A percentile compares a stretch with the other conserved stretches of the same genome.
phyloP scores from a whole-genome alignment of 2,797 vertebrate genomes.

The Microcaecilia unicolor region DNA sequence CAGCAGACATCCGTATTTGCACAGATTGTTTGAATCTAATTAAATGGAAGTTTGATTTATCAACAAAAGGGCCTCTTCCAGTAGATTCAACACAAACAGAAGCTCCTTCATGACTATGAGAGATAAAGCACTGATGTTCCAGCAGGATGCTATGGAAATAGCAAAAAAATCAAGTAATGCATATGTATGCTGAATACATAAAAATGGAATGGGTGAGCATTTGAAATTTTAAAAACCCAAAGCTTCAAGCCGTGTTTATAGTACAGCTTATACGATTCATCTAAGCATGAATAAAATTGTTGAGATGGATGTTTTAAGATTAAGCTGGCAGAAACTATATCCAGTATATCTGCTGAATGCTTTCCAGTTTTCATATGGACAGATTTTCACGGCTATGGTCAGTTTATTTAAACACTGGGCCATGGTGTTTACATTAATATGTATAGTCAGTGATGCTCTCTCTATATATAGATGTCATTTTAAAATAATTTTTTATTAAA shows the following conservation, averaged over 20 bases:
- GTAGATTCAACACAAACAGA: conserved; percentile 3
- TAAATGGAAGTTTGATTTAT: conserved; percentile 9
- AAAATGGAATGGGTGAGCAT: neutral
- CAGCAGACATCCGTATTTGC: conserved; percentile 9
- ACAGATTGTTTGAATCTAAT: conserved; percentile 13
- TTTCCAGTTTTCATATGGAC: too few species aligned
- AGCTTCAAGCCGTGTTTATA: conserved; percentile 7
- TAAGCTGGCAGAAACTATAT: neutral
- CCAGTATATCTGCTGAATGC: neutral
- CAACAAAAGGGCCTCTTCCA: conserved; percentile 19
- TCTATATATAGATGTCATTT: too few species aligned
- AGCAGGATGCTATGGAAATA: conserved; percentile 22
- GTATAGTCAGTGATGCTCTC: too few species aligned
- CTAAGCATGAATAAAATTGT: conserved; percentile 7
- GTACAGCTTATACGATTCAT: neutral
- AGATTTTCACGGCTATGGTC: too few species aligned
- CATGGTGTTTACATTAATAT: too few species aligned
- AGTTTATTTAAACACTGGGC: too few species aligned
- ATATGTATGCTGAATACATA: conserved; percentile 18
- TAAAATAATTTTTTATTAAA: too few species aligned
- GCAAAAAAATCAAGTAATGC: conserved; percentile 13
- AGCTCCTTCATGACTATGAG: conserved; percentile 4
- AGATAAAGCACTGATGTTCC: conserved; percentile 10
- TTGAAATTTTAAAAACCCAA: conserved; percentile 19
- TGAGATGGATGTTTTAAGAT: neutral